Conservation (phyloP, 2,797 vertebrate genomes). For the Nasua narica region DNA sequence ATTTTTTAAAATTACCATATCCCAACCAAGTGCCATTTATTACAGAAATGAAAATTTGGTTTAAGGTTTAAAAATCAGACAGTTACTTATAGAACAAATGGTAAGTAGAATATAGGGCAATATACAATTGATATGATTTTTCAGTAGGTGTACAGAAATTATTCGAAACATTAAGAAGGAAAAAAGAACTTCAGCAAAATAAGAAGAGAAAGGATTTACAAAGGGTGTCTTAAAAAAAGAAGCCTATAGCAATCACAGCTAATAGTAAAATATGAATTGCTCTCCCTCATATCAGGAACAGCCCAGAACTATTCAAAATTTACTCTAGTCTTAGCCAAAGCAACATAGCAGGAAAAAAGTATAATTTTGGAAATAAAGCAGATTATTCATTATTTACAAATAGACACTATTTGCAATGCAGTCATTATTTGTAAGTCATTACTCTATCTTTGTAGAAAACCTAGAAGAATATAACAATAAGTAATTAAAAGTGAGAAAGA, state of each 20-base stretch:
- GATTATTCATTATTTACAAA: neutral
- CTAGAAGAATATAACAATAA: neutral
- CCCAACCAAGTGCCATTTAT: neutral
- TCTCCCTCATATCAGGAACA: neutral
- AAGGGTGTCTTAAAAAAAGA: neutral
- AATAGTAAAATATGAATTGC: neutral
- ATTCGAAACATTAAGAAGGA: neutral
- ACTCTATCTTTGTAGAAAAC: neutral
- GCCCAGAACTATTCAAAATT: neutral
- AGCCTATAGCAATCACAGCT: neutral
- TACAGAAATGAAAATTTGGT: neutral
- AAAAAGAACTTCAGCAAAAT: neutral
- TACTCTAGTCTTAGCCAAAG: neutral
- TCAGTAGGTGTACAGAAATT: neutral
- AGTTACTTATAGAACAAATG: neutral
- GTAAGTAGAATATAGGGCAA: neutral
- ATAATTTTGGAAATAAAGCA: neutral
- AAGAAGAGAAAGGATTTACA: neutral
- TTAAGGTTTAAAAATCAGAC: neutral
- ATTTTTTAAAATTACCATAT: neutral
- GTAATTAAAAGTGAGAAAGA: neutral
- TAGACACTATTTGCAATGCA: neutral
- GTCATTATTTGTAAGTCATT: neutral
- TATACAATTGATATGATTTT: neutral
- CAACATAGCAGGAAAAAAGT: neutral